Conservation (phyloP, 2,797 vertebrate genomes). For the Catamblyrhynchus diadema region DNA sequence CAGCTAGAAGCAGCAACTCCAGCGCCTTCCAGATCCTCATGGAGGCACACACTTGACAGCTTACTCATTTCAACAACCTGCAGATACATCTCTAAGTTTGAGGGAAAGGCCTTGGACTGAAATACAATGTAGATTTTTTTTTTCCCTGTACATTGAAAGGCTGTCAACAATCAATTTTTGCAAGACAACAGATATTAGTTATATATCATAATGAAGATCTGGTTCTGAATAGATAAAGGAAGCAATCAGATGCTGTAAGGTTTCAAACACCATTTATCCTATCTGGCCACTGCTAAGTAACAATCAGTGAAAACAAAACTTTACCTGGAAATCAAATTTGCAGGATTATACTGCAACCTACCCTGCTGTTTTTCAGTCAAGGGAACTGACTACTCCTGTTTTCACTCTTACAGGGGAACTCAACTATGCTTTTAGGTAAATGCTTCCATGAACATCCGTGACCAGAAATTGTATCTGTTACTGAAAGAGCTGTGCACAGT, state of each 20-base stretch:
- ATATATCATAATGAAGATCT: not conserved
- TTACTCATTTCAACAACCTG: not conserved
- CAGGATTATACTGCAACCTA: not conserved
- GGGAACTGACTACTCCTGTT: not conserved
- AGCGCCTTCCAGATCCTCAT: not conserved
- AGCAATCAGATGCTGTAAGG: not conserved
- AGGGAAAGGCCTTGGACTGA: not conserved
- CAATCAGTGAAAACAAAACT: not conserved
- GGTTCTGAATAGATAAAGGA: not conserved
- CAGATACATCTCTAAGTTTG: not conserved
- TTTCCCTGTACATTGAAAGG: not conserved
- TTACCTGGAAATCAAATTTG: not conserved
- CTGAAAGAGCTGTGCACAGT: not conserved
- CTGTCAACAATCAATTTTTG: not conserved
- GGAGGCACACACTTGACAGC: not conserved
- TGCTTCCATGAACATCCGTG: not conserved
- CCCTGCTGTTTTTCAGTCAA: not conserved
- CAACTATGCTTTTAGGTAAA: accelerated
- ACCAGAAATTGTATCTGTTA: not conserved
- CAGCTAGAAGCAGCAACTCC: not conserved
- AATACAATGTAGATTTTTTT: accelerated
- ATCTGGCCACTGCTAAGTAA: not conserved
- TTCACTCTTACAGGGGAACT: not conserved
- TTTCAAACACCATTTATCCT: not conserved
- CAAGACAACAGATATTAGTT: not conserved